Evolutionary conservation across 2,888 invertebrate species (phyloP).

Genomic region (Oscheius sp.): DNA sequence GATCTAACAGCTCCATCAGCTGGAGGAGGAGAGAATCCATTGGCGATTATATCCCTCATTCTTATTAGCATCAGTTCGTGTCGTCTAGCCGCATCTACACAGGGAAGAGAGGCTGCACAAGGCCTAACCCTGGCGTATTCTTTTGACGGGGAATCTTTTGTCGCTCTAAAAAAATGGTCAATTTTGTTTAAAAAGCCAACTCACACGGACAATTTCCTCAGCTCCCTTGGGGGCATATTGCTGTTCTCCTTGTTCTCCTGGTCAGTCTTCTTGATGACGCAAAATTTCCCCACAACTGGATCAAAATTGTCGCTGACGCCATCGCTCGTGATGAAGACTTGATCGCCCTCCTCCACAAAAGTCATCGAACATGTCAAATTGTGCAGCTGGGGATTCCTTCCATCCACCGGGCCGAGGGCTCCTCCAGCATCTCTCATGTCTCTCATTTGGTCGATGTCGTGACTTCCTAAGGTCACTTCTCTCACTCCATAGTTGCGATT

Average conservation of each 20-base stretch:
- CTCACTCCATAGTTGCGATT: conserved; percentile 81
- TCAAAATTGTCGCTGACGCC: conserved; percentile 90
- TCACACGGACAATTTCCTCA: conserved; percentile 46
- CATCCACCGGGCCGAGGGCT: conserved; percentile 86
- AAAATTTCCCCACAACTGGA: conserved; percentile 88
- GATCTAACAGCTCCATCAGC: conserved; percentile 13
- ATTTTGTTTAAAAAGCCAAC: background rate
- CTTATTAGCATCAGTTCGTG: conserved; percentile 74
- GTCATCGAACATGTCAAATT: conserved; percentile 84
- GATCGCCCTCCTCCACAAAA: conserved; percentile 80
- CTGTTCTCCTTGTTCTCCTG: conserved; percentile 51
- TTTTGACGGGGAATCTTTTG: conserved; percentile 38
- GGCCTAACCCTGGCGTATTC: conserved; percentile 49
- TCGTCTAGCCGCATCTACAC: conserved; percentile 80
- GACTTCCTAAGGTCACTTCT: conserved; percentile 77
- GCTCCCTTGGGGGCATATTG: conserved; percentile 42
- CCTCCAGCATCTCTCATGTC: conserved; percentile 89
- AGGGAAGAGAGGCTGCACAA: conserved; percentile 73
- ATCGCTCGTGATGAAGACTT: conserved; percentile 87
- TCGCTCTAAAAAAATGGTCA: conserved; percentile 36
- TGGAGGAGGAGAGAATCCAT: conserved; percentile 74
- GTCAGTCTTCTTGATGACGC: conserved; percentile 71
- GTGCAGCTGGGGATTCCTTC: conserved; percentile 83
- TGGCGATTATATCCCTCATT: conserved; percentile 80
- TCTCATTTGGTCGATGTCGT: conserved; percentile 83